Evolutionary conservation across 2,113 vertebrate species (phyloP).

Genomic region (Alouatta palliata): DNA sequence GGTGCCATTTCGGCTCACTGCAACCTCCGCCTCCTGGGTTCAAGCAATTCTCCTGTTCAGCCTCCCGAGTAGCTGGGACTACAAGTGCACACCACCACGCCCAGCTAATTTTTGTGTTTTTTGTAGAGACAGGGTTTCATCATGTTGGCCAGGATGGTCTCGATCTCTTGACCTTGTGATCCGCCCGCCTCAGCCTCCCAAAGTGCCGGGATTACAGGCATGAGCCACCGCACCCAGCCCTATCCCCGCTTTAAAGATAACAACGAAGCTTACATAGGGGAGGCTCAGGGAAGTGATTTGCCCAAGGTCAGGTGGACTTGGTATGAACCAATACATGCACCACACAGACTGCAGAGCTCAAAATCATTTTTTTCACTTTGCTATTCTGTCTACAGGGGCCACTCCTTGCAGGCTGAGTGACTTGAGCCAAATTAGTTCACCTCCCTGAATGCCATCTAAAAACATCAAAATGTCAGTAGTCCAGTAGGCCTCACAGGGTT

Average conservation of each 20-base stretch:
- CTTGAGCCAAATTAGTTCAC: not conserved
- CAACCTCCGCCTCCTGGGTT: no score
- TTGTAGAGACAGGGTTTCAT: no score
- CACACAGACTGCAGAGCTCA: not conserved
- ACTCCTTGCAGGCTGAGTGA: not conserved
- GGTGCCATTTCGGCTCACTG: no score
- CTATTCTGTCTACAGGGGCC: not conserved
- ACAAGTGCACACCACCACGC: fast-evolving
- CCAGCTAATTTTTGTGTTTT: no score
- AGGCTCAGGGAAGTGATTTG: not conserved
- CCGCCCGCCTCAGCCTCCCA: no score
- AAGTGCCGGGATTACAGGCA: no score
- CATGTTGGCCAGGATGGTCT: no score
- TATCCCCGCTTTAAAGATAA: not conserved
- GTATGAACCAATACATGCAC: not conserved
- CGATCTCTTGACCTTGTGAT: no score
- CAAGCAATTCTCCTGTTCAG: no score
- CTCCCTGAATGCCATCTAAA: not conserved
- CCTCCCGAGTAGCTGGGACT: no score
- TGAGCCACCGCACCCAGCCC: no score
- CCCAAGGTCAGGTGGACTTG: not conserved
- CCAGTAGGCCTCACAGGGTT: not conserved
- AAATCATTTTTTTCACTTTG: not conserved
- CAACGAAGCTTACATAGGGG: not conserved
- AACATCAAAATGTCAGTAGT: not conserved